These are phyloP conservation scores for Corbicula japonica DNA, from an alignment of 2,888 invertebrate species.

Conservation along the genomic window DNA sequence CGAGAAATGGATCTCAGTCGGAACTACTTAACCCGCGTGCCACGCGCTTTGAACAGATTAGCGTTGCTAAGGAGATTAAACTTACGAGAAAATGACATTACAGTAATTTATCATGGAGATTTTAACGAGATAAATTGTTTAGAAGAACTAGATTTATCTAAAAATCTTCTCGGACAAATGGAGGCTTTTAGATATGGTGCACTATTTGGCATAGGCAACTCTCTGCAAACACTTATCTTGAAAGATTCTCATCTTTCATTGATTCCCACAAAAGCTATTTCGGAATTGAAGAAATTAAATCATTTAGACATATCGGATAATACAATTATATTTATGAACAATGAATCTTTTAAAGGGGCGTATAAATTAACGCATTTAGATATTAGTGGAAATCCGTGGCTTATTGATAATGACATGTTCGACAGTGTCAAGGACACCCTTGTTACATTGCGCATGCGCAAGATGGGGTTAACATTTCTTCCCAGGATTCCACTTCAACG, in stretches of 20 bases:
- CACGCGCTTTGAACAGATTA: constrained; percentile 54
- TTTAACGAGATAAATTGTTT: constrained; percentile 57
- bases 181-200: constrained; percentile 60
- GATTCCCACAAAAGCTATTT: constrained; percentile 51
- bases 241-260: constrained; percentile 46
- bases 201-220: constrained; percentile 54
- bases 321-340: constrained; percentile 51
- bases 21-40: constrained; percentile 60
- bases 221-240: constrained; percentile 41
- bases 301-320: constrained; percentile 60
- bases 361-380: constrained; percentile 52
- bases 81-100: constrained; percentile 60
- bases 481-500: constrained; percentile 39
- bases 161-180: constrained; percentile 60
- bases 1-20: constrained; percentile 56
- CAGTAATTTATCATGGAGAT: constrained; percentile 50
- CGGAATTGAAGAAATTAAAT: constrained; percentile 47
- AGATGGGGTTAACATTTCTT: constrained; percentile 40
- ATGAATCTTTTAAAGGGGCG: constrained; percentile 49
- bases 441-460: constrained; percentile 42
- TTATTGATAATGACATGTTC: constrained; percentile 57
- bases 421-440: constrained; percentile 49
- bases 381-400: constrained; percentile 59
- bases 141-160: constrained; percentile 60
- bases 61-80: constrained; percentile 50